Base-by-base conservation (phyloP, 2,888 invertebrate genomes). In the Catocala nupta region DNA sequence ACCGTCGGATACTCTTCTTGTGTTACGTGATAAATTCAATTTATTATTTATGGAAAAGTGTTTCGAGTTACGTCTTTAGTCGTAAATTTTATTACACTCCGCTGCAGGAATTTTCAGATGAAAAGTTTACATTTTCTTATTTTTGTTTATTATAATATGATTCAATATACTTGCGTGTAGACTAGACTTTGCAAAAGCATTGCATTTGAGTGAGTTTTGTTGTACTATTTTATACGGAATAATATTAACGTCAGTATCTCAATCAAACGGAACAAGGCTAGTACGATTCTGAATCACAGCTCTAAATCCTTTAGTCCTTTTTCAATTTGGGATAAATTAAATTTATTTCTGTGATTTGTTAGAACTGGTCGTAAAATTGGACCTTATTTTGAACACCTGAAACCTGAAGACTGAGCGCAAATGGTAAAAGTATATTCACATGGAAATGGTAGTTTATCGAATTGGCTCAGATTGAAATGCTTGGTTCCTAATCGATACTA, bases 401-500 rank as follows among this genome's bases (percentile, higher is more conserved):
- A 62, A 52, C 49, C 25, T 25, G 25, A 25, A 25, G 57, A 55
- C 16, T 53, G 39, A 62, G 60, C 43, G 47, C 48, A 25, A 60
- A 45, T 50, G 52, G 60, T 61, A 70, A 74, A 70, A 77, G 72
- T 72, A 77, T 75, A 77, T 74, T 77, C 72, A 67, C 73, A 77
- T 73, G 69, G 65, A 77, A 76, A 77, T 78, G 68, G 73, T 75
- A 76, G 78, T 80, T 80, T 74, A 74, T 78, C 65, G 70, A 77
- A 79, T 78, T 74, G 73, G 77, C 69, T 80, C 75, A 78, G 80
- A 87, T 85, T 84, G 82, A 86, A 89, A 86, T 85, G 84, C 80
- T 78, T 80, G 80, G 80, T 82, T 80, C 80, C 86, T 89, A 91
- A 90, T 90, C 90, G 89, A 91, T 89, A 90, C 87, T 91, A 91